Evolutionary conservation across 2,113 vertebrate genomes (phyloP), one percentile per base, ranked within the genome.

Genomic region (Clupea harengus): DNA sequence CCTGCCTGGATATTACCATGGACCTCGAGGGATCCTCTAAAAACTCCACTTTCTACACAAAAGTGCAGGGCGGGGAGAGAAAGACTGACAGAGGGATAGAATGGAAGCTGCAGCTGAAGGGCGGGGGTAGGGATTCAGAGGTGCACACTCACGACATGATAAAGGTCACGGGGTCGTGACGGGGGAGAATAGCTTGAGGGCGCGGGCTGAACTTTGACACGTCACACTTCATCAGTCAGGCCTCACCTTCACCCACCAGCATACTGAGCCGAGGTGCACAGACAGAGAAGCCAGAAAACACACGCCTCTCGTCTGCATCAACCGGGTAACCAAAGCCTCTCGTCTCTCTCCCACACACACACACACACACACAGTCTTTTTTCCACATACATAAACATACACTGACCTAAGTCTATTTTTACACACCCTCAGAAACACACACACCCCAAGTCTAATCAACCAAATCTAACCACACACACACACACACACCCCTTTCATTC

Each of bases 141-240:
- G 45, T 45, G 82, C 45, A 25, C 13, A 45, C 20, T 57, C 72
- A 78, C 72, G 72, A 78, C 72, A 78, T 78, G 72, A 78, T 78
- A 78, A 78, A 78, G 72, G 72, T 78, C 72, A 44, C 13, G 72
- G 82, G 72, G 49, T 52, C 80, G 67, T 20, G 72, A 15, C 25
- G 64, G 3, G 64, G n/a, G 10, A 28, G 64, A 11, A 28, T 28
- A 28, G 64, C 64, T 72, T 10, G 72, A 11, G 32, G 28, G 9
- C 0, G 28, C 28, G 50, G 67, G 39, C 3, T 39, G 44, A 80
- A 57, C 28, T 83, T 15, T 75, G 60, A 82, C 67, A 25, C 50
- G 85, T 83, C 82, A 83, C 82, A 78, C 60, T 54, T 82, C 85
- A 83, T 86, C 83, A 80, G 82, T 18, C 46, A 47, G 46, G 28